Percentiles rank a stretch among this genome's conserved stretches.
phyloP scores from a whole-genome alignment of 2,113 vertebrate genomes.

The Sinocyclocheilus anshuiensis region DNA sequence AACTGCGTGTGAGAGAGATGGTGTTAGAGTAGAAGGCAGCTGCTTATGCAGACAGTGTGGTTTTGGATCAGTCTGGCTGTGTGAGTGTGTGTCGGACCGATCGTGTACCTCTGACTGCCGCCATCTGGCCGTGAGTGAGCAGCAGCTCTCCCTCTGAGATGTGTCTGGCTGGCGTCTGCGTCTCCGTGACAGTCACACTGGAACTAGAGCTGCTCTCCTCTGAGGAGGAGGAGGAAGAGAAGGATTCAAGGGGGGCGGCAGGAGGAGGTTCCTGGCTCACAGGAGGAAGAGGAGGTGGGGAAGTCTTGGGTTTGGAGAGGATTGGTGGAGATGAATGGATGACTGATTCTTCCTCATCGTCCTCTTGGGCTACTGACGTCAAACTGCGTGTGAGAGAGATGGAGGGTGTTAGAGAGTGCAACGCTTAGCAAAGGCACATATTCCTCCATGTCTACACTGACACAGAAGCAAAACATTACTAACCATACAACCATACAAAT shows the following conservation, averaged over 20 bases:
- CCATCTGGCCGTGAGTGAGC: constrained; percentile 70
- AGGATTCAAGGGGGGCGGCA: not conserved
- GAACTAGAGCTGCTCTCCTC: constrained; percentile 72
- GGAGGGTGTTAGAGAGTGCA: not conserved
- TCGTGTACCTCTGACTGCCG: constrained; percentile 75
- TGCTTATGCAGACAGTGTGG: not conserved
- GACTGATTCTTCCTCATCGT: constrained; percentile 69
- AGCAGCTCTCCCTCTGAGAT: constrained; percentile 93
- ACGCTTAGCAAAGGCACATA: not conserved
- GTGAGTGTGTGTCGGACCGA: not conserved
- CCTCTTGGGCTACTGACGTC: constrained; percentile 82
- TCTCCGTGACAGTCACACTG: constrained; percentile 66
- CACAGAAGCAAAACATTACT: not conserved
- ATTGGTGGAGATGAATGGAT: constrained; percentile 62
- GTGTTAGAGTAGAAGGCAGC: not conserved
- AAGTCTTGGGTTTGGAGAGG: not conserved
- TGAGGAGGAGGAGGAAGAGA: not conserved
- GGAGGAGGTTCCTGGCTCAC: constrained; percentile 44
- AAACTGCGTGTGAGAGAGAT: constrained; percentile 65
- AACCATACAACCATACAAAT: not conserved
- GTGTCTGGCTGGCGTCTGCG: constrained; percentile 76
- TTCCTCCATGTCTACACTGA: not conserved
- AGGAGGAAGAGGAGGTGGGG: not conserved
- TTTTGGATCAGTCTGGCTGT: not conserved
- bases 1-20: too few species aligned